phyloP scores from a whole-genome alignment of 2,888 invertebrate species.

The Nomada ruficornis region DNA sequence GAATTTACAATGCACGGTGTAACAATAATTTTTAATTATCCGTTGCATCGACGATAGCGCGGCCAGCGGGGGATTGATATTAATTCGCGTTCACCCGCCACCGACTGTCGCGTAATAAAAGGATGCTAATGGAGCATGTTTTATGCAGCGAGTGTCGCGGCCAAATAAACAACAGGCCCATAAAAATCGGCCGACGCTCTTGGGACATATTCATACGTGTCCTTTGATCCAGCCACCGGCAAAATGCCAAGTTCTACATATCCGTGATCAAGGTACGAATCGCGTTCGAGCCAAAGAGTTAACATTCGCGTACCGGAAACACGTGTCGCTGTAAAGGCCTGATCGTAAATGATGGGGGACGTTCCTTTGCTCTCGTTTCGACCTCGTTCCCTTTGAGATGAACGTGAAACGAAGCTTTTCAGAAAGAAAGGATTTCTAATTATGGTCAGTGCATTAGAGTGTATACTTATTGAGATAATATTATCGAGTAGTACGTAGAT shows the following conservation, averaged over 20 bases:
- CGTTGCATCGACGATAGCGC: constrained; percentile 22
- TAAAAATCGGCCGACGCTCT: constrained; percentile 43
- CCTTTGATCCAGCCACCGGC: constrained; percentile 53
- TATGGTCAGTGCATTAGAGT: background rate
- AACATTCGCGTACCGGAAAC: constrained; percentile 57
- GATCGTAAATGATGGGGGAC: constrained; percentile 56
- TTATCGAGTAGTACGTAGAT: background rate
- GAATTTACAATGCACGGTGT: constrained; percentile 14
- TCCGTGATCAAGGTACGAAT: constrained; percentile 61
- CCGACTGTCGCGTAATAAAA: constrained; percentile 37
- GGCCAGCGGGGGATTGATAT: constrained; percentile 29
- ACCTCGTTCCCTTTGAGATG: constrained; percentile 15
- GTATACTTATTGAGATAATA: constrained; percentile 13
- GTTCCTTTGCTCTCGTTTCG: constrained; percentile 16
- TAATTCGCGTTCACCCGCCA: constrained; percentile 30
- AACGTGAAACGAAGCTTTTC: constrained; percentile 11
- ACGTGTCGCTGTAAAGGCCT: constrained; percentile 57
- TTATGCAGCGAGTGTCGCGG: constrained; percentile 32
- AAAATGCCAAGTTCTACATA: constrained; percentile 58
- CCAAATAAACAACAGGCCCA: constrained; percentile 50
- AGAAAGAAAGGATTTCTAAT: constrained; percentile 31
- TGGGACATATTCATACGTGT: constrained; percentile 44
- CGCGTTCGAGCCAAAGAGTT: constrained; percentile 37
- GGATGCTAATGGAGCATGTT: constrained; percentile 46
- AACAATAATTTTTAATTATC: constrained; percentile 51